These are phyloP conservation scores for Sardinella longiceps DNA, from an alignment of 2,797 vertebrate genomes.

Conservation along the genomic window DNA sequence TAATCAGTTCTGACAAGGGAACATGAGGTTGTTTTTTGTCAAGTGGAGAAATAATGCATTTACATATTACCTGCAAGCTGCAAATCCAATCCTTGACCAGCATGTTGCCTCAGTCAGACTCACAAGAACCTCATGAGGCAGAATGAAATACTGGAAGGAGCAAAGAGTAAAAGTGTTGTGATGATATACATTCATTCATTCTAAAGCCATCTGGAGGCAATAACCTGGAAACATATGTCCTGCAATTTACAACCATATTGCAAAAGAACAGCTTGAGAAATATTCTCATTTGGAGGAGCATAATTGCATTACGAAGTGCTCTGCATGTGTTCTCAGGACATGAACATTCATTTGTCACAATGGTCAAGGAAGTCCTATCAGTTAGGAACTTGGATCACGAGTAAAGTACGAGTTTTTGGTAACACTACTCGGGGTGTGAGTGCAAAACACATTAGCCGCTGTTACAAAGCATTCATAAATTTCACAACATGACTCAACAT, in stretches of 20 bases:
- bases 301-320: conserved; percentile 39
- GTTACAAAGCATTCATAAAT: too few species aligned
- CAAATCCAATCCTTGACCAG: not conserved
- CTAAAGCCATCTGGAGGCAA: conserved; percentile 57
- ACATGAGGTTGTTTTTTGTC: not conserved
- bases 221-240: conserved; percentile 56
- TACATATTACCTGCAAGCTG: not conserved
- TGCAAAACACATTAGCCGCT: too few species aligned
- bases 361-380: conserved; percentile 1
- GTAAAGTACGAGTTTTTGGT: too few species aligned
- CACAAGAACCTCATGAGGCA: not conserved
- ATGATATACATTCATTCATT: conserved; percentile 55
- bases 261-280: conserved; percentile 56
- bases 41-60: not conserved
- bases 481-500: too few species aligned
- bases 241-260: conserved; percentile 51
- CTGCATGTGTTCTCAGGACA: conserved; percentile 27
- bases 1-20: not conserved
- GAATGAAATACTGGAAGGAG: conserved; percentile 27
- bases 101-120: not conserved
- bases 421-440: too few species aligned
- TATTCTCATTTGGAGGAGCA: conserved; percentile 42
- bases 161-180: conserved; percentile 25
- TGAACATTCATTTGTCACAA: not conserved
- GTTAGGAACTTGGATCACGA: too few species aligned